Percentiles rank a stretch among this genome's conserved stretches.
These are phyloP conservation scores for Hypotaenidia okinawae DNA, from an alignment of 2,797 vertebrate genomes.

Conservation along the genomic window DNA sequence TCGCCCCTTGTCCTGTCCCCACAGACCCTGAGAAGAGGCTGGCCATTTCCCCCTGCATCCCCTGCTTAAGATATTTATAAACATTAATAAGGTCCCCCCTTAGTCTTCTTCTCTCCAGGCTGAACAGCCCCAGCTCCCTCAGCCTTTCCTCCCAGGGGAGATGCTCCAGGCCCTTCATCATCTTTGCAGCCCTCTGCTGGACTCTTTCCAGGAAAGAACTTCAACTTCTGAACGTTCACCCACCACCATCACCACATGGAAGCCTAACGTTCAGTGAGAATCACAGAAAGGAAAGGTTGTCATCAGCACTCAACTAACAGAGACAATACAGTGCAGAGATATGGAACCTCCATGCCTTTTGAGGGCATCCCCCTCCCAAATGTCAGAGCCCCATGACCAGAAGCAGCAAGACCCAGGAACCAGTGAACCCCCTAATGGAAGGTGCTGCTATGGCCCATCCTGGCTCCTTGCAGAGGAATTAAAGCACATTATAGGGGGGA, in stretches of 20 bases:
- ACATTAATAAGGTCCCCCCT: too few species aligned
- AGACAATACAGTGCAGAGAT: fast-evolving
- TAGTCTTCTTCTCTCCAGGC: too few species aligned
- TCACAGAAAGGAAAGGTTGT: fast-evolving
- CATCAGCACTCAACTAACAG: neutral
- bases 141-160: too few species aligned
- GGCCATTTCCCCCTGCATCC: too few species aligned
- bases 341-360: too few species aligned
- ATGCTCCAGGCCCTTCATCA: too few species aligned
- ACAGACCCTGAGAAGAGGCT: too few species aligned
- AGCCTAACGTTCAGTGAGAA: fast-evolving
- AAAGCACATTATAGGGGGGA: neutral
- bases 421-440: neutral
- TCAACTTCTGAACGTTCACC: fast-evolving
- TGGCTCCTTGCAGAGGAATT: neutral
- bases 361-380: neutral
- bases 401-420: neutral
- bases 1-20: too few species aligned
- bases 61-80: too few species aligned
- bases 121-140: too few species aligned
- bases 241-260: fast-evolving
- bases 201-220: neutral
- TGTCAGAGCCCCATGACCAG: fast-evolving
- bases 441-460: fast-evolving
- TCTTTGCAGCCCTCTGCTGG: too few species aligned